Conservation (phyloP, 2,888 invertebrate species). For the Drosophila borealis region DNA sequence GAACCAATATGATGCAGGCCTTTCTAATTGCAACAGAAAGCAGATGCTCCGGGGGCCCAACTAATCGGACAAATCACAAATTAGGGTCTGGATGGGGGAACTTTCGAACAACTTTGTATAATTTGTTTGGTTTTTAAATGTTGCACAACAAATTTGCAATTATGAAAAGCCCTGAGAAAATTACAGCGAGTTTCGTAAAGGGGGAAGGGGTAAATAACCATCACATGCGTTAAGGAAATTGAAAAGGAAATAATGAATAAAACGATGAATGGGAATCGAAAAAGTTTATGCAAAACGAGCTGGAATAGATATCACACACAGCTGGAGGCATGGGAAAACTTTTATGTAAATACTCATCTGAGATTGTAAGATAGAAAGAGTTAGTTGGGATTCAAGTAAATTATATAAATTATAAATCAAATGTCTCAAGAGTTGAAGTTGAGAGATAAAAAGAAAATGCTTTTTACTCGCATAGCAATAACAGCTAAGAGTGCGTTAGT, state of each 20-base stretch:
- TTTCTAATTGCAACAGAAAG: constrained; percentile 20
- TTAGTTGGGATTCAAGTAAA: constrained; percentile 18
- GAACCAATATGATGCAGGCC: constrained; percentile 22
- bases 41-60: constrained; percentile 9
- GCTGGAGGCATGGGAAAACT: constrained; percentile 37
- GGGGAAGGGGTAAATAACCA: constrained; percentile 7
- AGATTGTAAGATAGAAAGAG: constrained; percentile 17
- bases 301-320: constrained; percentile 15
- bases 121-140: constrained; percentile 10
- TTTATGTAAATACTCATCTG: constrained; percentile 22
- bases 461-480: not conserved
- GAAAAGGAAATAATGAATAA: constrained; percentile 21
- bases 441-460: not conserved
- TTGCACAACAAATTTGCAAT: constrained; percentile 35
- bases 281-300: constrained; percentile 54
- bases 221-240: constrained; percentile 26
- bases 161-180: constrained; percentile 25
- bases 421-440: constrained; percentile 4
- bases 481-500: too few relatives aligned
- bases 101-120: constrained; percentile 9
- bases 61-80: constrained; percentile 26
- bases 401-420: constrained; percentile 29
- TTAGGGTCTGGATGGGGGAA: constrained; percentile 3
- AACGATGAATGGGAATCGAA: constrained; percentile 28
- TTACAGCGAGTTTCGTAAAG: not conserved